Evolutionary conservation across 2,888 invertebrate genomes (phyloP).

Genomic region (Amblyjoppa fuscipennis): DNA sequence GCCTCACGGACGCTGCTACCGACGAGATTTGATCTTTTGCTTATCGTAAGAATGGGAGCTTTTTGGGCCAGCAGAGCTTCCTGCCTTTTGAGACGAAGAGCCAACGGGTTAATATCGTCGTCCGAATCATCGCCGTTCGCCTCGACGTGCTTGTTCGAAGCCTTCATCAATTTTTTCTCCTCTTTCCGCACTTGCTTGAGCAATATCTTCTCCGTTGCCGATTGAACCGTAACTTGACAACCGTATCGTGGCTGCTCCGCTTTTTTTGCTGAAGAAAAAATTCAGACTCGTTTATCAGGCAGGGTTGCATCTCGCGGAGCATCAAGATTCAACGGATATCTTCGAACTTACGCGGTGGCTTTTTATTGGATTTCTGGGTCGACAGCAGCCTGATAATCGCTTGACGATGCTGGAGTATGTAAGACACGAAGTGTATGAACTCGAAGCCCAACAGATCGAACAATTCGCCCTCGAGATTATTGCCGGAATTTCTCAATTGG

Average conservation of each 20-base stretch:
- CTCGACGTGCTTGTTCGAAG: conserved; percentile 83
- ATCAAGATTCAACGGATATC: conserved; percentile 22
- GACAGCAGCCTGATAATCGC: conserved; percentile 72
- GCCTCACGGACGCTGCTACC: conserved; percentile 85
- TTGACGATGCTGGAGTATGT: conserved; percentile 79
- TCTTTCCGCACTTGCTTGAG: conserved; percentile 93
- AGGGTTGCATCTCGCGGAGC: conserved; percentile 75
- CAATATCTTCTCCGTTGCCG: conserved; percentile 92
- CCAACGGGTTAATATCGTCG: conserved; percentile 86
- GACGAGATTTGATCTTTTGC: conserved; percentile 76
- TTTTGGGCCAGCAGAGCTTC: conserved; percentile 84
- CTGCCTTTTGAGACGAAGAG: conserved; percentile 86
- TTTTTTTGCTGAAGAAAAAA: conserved; percentile 79
- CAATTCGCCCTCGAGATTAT: conserved; percentile 92
- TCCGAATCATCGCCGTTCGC: conserved; percentile 83
- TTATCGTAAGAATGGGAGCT: conserved; percentile 86
- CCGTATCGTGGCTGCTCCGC: conserved; percentile 88
- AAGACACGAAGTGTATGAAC: conserved; percentile 81
- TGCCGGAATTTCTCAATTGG: conserved; percentile 86
- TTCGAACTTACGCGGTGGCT: neutral
- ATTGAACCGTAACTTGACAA: conserved; percentile 93
- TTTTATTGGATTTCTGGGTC: conserved; percentile 71
- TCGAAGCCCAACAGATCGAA: conserved; percentile 97
- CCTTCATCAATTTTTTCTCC: conserved; percentile 90
- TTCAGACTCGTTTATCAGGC: conserved; percentile 89